Evolutionary conservation across 1,140 invertebrate species (phyloP), one percentile per base, ranked within the genome.

Genomic region (Aricia agestis): DNA sequence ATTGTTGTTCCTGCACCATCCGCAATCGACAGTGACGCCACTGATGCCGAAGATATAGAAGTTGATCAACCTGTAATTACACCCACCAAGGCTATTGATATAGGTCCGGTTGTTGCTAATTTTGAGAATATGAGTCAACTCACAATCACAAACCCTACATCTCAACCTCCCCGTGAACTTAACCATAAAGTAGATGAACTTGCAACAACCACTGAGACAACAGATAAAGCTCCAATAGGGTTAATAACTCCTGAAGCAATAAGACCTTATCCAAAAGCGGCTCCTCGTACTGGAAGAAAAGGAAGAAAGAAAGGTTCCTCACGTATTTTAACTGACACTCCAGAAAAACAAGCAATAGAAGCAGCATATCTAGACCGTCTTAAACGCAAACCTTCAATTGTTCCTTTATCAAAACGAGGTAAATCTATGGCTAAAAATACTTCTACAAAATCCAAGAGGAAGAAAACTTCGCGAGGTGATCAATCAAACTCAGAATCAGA

Each of bases 321-420:
- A 45, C 66, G 66, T 19, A 67, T 67, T 10, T 67, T 67, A 67
- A 67, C 66, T 45, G 66, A 67, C 45, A 67, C 66, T 67, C 66
- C 66, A 17, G 66, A 67, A 67, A 67, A 67, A 67, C 7, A 13
- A 11, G 66, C n/a, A 25, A 13, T 67, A 19, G 17, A 67, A 67
- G 19, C n/a, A 11, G 66, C 36, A 45, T 52, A 67, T 67, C 19
- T 67, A 7, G 66, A 67, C 11, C 42, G 66, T 17, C 6, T 19
- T n/a, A 25, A 17, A 67, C 66, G 66, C 25, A 41, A 41, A 18
- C 66, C 41, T 41, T 41, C 15, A 41, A 41, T 41, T 17, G 6
- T 45, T 6, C 9, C 36, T 67, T 25, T 25, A 67, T 19, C 11
- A 41, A 67, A 67, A 67, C 42, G 66, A 67, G 19, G 66, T 7